Base-by-base conservation (phyloP, 1,140 invertebrate genomes). In the Lutraria rhynchaena region DNA sequence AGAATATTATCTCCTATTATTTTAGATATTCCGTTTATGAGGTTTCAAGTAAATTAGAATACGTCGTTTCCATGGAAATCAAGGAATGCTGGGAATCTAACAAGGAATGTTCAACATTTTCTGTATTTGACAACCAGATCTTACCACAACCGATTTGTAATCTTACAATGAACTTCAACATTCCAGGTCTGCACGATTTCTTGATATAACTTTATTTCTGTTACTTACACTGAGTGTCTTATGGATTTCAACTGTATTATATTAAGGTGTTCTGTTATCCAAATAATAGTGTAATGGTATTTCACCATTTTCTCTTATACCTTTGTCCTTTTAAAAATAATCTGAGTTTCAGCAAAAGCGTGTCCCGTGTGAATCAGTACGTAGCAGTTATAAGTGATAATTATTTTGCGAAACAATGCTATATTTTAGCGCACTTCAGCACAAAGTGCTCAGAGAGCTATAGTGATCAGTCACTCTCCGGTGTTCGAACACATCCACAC, bases 51-150 rank as follows among this genome's bases (percentile, higher is more conserved):
- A 41, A 44, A 24, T 22, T 44, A 11, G 61, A 65, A 44, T 65
- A 44, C n/a, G 35, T 65, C 9, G 35, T 65, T 5, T 44, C 61
- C 7, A 35, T 65, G 15, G 24, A 5, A n/a, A 24, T 44, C 13
- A 19, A 22, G 46, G 61, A 65, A 44, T 65, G 61, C n/a, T 65
- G 61, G 61, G 61, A 65, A 22, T 15, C 15, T 35, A 22, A 65
- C 19, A 29, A 9, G 2, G 7, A 3, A 11, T 61, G 29, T 44
- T 4, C 1, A 4, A 33, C 24, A 13, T 15, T 0, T 22, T 65
- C 41, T 65, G 3, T 44, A 13, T 19, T 65, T 7, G 61, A 65
- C 9, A 65, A 65, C 37, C 61, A 65, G 3, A 17, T 1, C 3
- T 15, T 65, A 19, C 37, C 61, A 9, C 41, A 65, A 22, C 35